Evolutionary conservation across 2,113 vertebrate genomes (phyloP).

Genomic region (Podocnemis expansa): DNA sequence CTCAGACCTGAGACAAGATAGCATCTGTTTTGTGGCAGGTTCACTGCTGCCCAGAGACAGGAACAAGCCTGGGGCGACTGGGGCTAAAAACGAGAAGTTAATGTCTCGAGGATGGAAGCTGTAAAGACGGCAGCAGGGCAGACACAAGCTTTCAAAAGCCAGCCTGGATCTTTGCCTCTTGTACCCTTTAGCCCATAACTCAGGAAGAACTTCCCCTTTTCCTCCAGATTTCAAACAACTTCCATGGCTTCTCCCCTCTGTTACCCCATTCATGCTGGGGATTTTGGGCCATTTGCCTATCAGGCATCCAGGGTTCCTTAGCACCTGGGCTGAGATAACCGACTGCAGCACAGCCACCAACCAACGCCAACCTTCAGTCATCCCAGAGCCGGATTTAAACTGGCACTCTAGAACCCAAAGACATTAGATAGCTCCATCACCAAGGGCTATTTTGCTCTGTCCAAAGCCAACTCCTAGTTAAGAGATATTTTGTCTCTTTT

Average conservation of each 20-base stretch:
- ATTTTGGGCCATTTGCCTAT: neutral
- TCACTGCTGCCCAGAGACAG: neutral
- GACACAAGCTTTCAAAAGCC: no score
- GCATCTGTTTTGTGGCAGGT: neutral
- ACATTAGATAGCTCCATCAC: neutral
- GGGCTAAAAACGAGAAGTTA: neutral
- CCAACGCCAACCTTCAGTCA: neutral
- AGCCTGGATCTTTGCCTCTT: neutral
- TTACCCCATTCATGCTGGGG: neutral
- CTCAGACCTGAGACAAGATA: neutral
- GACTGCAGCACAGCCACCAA: neutral
- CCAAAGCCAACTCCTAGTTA: neutral
- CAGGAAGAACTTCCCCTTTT: neutral
- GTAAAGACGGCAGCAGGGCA: no score
- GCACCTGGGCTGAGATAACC: neutral
- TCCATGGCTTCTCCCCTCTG: neutral
- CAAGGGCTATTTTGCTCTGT: neutral
- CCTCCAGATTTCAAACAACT: neutral
- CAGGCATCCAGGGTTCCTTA: neutral
- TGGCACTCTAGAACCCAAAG: accelerated
- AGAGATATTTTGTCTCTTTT: neutral
- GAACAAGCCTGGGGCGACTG: neutral
- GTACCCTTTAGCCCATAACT: neutral
- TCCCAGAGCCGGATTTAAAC: neutral
- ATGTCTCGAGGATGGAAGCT: no score